Percentiles rank a stretch among this genome's conserved stretches.
phyloP scores from a whole-genome alignment of 2,113 vertebrate species.

The Regulus satrapa region DNA sequence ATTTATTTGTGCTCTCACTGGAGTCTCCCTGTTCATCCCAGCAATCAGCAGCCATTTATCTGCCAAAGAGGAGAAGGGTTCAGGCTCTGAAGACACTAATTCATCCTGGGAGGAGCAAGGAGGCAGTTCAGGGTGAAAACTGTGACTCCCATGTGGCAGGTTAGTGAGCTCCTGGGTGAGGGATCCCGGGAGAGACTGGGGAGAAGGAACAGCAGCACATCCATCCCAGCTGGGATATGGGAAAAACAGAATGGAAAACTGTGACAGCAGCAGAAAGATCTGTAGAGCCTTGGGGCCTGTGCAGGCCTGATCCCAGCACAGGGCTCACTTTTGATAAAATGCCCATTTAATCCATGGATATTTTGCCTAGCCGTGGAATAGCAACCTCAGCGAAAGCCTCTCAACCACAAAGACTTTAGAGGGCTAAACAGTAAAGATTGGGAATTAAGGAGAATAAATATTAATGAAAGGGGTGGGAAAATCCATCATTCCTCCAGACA shows the following conservation, averaged over 20 bases:
- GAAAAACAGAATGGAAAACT: not conserved
- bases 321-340: not conserved
- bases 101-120: not conserved
- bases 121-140: not conserved
- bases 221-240: not conserved
- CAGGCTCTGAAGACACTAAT: not conserved
- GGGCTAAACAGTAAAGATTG: not conserved
- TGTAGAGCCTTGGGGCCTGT: not conserved
- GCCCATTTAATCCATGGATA: not conserved
- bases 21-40: not conserved
- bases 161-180: fast-evolving
- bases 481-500: not conserved
- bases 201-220: not conserved
- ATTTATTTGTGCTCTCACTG: not conserved
- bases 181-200: not conserved
- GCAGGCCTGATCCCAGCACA: not conserved
- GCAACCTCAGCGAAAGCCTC: constrained; percentile 4
- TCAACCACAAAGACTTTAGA: not conserved
- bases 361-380: not conserved
- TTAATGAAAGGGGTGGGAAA: not conserved
- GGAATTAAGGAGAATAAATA: constrained; percentile 34
- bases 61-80: not conserved
- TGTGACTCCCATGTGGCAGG: not conserved
- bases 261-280: not conserved
- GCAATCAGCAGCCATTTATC: not conserved